phyloP scores from a whole-genome alignment of 2,888 invertebrate species.

The Caenorhabditis sulstoni region DNA sequence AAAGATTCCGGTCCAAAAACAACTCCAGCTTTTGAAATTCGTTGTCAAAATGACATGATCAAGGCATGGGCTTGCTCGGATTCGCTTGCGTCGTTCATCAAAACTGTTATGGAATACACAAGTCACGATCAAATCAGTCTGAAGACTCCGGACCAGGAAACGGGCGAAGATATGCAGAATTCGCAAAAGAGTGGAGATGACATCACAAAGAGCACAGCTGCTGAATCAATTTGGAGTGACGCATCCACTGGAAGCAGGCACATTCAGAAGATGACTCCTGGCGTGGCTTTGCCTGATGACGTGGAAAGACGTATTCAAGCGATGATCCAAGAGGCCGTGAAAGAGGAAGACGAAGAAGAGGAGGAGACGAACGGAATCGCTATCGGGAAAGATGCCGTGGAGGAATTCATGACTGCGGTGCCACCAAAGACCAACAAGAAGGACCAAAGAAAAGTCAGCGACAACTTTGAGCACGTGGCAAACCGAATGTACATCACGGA shows the following conservation, averaged over 20 bases:
- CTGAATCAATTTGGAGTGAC: constrained; percentile 56
- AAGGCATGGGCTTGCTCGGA: constrained; percentile 78
- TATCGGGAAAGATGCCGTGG: constrained; percentile 62
- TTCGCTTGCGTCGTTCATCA: constrained; percentile 73
- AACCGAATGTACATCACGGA: constrained; percentile 41
- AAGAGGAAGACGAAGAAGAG: constrained; percentile 56
- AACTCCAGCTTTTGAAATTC: constrained; percentile 66
- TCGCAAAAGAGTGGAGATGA: constrained; percentile 13
- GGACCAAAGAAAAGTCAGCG: not conserved
- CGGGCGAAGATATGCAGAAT: constrained; percentile 29
- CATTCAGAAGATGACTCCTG: constrained; percentile 29
- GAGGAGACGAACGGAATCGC: constrained; percentile 39
- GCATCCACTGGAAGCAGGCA: constrained; percentile 44
- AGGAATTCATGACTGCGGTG: constrained; percentile 44
- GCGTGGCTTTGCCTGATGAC: constrained; percentile 31
- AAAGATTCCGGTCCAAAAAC: constrained; percentile 43
- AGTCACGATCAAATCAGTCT: constrained; percentile 62
- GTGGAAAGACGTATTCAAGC: constrained; percentile 49
- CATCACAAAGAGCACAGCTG: constrained; percentile 30
- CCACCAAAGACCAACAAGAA: not conserved
- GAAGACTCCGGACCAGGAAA: constrained; percentile 19
- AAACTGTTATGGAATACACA: constrained; percentile 69
- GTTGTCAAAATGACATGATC: constrained; percentile 60
- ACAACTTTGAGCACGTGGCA: constrained; percentile 18
- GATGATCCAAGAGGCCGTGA: constrained; percentile 68